Conservation (phyloP, 2,113 vertebrate genomes). For the Pandion haliaetus region DNA sequence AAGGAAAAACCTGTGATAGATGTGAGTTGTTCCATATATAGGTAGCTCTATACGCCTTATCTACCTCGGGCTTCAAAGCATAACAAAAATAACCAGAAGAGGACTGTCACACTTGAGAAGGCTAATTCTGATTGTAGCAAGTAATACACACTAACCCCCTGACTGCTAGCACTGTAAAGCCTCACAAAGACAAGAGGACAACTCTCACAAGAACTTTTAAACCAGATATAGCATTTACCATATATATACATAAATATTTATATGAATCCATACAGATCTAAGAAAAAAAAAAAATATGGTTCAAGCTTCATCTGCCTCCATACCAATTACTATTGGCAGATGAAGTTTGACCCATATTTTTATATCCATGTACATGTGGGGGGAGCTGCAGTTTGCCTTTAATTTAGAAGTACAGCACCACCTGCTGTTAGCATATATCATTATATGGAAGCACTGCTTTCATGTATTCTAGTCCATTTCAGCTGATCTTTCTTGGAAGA, state of each 20-base stretch:
- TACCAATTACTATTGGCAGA: not conserved
- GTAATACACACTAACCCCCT: not conserved
- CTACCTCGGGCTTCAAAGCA: not conserved
- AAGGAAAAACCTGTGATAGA: not conserved
- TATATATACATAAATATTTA: not conserved
- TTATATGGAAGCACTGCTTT: not conserved
- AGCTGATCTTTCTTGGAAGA: not conserved
- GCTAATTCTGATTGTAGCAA: not conserved
- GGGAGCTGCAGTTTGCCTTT: not conserved
- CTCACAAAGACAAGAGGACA: not conserved
- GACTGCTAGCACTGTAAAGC: not conserved
- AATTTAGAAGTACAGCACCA: constrained; percentile 25
- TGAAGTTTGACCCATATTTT: not conserved
- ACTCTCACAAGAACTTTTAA: not conserved
- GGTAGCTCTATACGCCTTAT: not conserved
- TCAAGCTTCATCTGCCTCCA: not conserved
- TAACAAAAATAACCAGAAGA: not conserved
- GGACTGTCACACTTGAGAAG: not conserved
- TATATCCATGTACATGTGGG: rapidly evolving
- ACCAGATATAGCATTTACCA: not conserved
- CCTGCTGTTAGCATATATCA: not conserved
- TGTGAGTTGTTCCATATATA: not conserved
- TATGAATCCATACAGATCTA: not conserved
- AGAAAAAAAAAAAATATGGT: not conserved
- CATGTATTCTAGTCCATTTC: rapidly evolving